Evolutionary conservation across 1,140 invertebrate species (phyloP), one percentile per base, ranked within the genome.

Genomic region (Zaprionus davidi): DNA sequence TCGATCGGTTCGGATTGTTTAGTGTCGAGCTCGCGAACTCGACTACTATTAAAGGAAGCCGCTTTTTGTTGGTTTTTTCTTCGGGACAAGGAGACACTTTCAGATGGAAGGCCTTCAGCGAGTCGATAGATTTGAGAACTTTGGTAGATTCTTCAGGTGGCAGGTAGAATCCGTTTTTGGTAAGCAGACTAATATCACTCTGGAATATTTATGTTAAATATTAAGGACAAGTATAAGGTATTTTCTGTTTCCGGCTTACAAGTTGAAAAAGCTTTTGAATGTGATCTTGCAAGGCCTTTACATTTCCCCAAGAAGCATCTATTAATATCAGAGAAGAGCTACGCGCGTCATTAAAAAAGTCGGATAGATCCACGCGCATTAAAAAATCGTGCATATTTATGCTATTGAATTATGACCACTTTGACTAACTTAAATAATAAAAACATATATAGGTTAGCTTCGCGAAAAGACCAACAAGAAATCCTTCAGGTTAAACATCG

Each of bases 271-370:
- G 46, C 13, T 60, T 79, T 56, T 88, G 81, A 17, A 88, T 88
- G 38, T 88, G 84, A 55, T 90, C 71, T 24, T 90, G 85, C 4
- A 88, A 34, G 36, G 84, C 73, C 17, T 88, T 81, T 7, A 88
- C 67, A 44, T 79, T 88, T 12, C 26, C 1, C 85, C 78, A 88
- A 0, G n/a, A 38, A 0, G 22, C 12, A 66, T 84, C 71, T 3
- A 88, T 72, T 0, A 79, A 69, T 1, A 88, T 41, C 15, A 90
- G 63, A 5, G 78, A 78, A 26, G 65, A 71, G 5, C 66, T 63
- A 0, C 79, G 82, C n/a, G 60, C 79, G 44, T 81, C 82, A 17
- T n/a, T 76, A 22, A 91, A 91, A 41, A 84, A 91, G 15, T 71
- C 63, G 1, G 80, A 76, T 12, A 91, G 36, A 49, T 91, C 82